Percentiles rank a stretch among this genome's conserved stretches.
These are phyloP conservation scores for Heliornis fulica DNA, from an alignment of 2,113 vertebrate genomes.

Conservation along the genomic window DNA sequence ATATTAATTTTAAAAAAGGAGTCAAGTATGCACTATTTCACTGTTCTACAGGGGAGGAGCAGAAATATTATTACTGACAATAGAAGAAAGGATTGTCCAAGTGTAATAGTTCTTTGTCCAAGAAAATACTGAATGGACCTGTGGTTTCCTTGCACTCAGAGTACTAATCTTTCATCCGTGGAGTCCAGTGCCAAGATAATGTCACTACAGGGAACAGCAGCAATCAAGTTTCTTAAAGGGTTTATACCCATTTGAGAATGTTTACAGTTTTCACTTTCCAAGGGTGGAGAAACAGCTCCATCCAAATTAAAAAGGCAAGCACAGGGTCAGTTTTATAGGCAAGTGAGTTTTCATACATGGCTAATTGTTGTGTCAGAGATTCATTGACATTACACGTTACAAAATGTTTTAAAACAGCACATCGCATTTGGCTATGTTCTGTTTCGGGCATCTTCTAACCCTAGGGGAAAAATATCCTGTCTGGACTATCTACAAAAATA, in stretches of 20 bases:
- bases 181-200: slow-evolving; percentile 15
- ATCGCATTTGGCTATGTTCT: not conserved
- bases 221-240: not conserved
- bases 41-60: not conserved
- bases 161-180: not conserved
- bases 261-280: slow-evolving; percentile 22
- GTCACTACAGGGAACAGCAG: slow-evolving; percentile 14
- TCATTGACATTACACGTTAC: not conserved
- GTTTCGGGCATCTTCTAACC: not conserved
- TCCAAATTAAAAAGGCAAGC: not conserved
- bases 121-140: not conserved
- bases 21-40: not conserved
- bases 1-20: not conserved
- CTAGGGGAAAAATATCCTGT: not conserved
- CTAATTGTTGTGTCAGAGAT: not conserved
- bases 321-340: not conserved
- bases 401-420: not conserved
- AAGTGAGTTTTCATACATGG: not conserved
- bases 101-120: not conserved
- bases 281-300: not conserved
- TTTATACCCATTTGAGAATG: not conserved
- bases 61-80: not conserved
- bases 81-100: not conserved
- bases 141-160: not conserved
- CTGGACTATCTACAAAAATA: not conserved